phyloP scores from a whole-genome alignment of 2,888 invertebrate genomes.

The Amblyjoppa fuscipennis region DNA sequence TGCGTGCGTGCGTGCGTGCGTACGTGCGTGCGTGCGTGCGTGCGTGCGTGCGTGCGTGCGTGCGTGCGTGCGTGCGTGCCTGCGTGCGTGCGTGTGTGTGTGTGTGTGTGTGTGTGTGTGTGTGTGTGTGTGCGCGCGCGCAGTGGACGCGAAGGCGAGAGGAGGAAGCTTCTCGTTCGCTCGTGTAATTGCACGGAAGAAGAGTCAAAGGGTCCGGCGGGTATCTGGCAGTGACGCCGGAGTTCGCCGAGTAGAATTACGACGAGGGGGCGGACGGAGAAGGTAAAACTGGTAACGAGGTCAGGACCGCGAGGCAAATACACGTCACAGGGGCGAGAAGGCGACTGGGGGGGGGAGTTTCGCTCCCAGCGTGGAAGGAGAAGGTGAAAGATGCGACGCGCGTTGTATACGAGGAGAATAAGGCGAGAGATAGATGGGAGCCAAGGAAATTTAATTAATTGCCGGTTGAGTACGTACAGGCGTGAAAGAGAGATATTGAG shows the following conservation, averaged over 20 bases:
- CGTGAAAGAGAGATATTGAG: constrained; percentile 23
- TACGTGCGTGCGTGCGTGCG: too few relatives aligned
- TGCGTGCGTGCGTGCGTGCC: too few relatives aligned
- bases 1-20: not conserved
- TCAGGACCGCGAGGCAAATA: constrained; percentile 65
- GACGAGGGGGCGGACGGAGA: constrained; percentile 40
- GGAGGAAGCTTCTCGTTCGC: constrained; percentile 25
- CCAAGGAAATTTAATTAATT: constrained; percentile 51
- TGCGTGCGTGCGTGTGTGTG: too few relatives aligned
- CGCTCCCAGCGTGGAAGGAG: constrained; percentile 30
- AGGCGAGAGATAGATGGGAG: constrained; percentile 58
- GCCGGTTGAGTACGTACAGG: constrained; percentile 18
- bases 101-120: too few relatives aligned
- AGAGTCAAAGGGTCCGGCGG: constrained; percentile 63
- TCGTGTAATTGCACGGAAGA: constrained; percentile 73
- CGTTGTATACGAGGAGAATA: constrained; percentile 10
- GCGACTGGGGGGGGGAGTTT: not conserved
- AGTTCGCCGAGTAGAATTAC: constrained; percentile 40
- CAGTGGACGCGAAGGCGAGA: not conserved
- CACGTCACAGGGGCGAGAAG: constrained; percentile 42
- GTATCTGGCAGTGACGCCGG: constrained; percentile 39
- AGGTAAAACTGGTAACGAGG: constrained; percentile 74
- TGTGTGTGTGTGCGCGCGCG: too few relatives aligned
- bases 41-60: not conserved
- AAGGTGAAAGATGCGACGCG: constrained; percentile 11